Evolutionary conservation across 2,797 vertebrate genomes (phyloP), one percentile per base, ranked within the genome.

Genomic region (Lindbergichthys nudifrons): DNA sequence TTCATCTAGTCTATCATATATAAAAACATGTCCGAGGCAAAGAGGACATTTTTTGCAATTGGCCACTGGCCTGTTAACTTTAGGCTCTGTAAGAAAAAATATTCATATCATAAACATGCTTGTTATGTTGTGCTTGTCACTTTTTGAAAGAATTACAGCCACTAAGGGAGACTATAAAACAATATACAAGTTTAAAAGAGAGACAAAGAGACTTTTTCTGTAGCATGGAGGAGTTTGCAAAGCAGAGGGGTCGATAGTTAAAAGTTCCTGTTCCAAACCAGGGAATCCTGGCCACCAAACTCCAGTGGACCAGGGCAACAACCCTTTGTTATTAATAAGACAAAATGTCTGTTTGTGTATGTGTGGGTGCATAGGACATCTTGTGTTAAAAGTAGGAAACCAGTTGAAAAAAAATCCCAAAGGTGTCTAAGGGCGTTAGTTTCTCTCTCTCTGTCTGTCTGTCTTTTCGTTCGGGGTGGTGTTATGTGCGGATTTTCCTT

Each of bases 401-500:
- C 45, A 58, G 47, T 10, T 60, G 65, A 45, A 69, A 62, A 65
- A 52, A 23, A 67, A 30, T 32, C 8, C 42, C 13, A 36, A 65
- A 65, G 13, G 52, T 61, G 41, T 79, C 46, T 11, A 36, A 60
- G 41, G 60, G 43, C 50, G 41, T 68, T 50, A 60, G 75, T 69
- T 61, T 58, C 26, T 59, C 62, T 46, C 19, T 46, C 19, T n/a
- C n/a, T n/a, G n/a, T n/a, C 21, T 5, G 26, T 61, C 36, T 59
- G 47, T 74, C 21, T 4, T 48, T 65, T 72, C 77, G 19, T 26
- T 52, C 47, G 13, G 21, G 56, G 32, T 0, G 15, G 45, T 15
- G 86, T 87, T 97, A 99, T 84, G 97, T 97, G 92, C 94, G 95
- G n/a, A 92, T 95, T 94, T 96, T 97, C 89, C 94, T 96, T 82